Evolutionary conservation across 1,140 invertebrate species (phyloP).

Genomic region (Nilaparvata lugens): DNA sequence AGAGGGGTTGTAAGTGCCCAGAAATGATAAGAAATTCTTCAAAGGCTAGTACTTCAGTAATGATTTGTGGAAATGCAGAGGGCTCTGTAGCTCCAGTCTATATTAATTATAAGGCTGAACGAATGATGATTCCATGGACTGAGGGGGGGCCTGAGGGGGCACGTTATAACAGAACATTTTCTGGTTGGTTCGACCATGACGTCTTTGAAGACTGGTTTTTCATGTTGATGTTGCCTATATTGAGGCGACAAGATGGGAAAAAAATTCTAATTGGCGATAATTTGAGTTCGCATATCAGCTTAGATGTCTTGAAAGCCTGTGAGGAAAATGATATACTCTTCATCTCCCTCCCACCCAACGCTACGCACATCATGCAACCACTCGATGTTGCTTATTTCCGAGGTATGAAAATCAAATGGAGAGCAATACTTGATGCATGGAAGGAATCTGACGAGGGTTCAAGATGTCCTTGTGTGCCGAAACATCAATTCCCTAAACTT

Average conservation of each 20-base stretch:
- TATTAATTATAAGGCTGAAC: slow-evolving; percentile 32
- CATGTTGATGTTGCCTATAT: too few relatives aligned
- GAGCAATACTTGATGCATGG: slow-evolving; percentile 26
- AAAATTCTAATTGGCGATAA: slow-evolving; percentile 34
- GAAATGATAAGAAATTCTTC: slow-evolving; percentile 17
- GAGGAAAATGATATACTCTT: slow-evolving; percentile 33
- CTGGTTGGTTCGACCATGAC: slow-evolving; percentile 32
- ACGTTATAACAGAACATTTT: slow-evolving; percentile 34
- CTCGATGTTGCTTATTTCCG: slow-evolving; percentile 36
- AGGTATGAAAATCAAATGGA: slow-evolving; percentile 28
- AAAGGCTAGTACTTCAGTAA: slow-evolving; percentile 16
- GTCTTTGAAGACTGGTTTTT: too few relatives aligned
- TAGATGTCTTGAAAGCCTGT: slow-evolving; percentile 29
- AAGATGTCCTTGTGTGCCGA: too few relatives aligned
- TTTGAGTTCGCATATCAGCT: slow-evolving; percentile 31
- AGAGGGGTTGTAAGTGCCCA: slow-evolving; percentile 16
- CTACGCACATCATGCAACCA: slow-evolving; percentile 35
- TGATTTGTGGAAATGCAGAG: slow-evolving; percentile 19
- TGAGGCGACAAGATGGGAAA: slow-evolving; percentile 15
- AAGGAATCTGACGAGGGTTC: slow-evolving; percentile 18
- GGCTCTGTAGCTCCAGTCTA: slow-evolving; percentile 27
- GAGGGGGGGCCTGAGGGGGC: slow-evolving; percentile 26
- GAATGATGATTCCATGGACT: slow-evolving; percentile 32
- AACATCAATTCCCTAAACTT: too few relatives aligned
- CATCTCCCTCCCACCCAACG: slow-evolving; percentile 34